Evolutionary conservation across 2,797 vertebrate species (phyloP).

Genomic region (Rhynchonycteris naso): DNA sequence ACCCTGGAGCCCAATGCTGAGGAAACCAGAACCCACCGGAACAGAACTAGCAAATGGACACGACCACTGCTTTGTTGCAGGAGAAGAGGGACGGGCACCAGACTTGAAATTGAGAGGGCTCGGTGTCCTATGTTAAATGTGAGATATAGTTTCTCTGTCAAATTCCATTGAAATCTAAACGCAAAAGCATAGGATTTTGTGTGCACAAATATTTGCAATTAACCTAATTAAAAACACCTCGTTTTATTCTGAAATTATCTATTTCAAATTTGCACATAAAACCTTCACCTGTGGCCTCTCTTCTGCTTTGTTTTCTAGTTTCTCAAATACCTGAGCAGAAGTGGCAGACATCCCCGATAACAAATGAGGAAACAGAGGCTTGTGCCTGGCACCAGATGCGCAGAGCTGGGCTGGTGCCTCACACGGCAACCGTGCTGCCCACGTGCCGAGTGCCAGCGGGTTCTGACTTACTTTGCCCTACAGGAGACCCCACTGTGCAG

Average conservation of each 20-base stretch:
- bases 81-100: not conserved
- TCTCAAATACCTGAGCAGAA: not conserved
- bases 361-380: not conserved
- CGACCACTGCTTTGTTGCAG: accelerated
- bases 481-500: accelerated
- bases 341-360: not conserved
- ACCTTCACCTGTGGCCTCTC: not conserved
- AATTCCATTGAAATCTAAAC: not conserved
- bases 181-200: not conserved
- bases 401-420: not conserved
- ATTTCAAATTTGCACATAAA: not conserved
- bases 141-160: not conserved
- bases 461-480: not conserved
- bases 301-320: not conserved
- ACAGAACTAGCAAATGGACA: too few relatives aligned
- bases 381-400: not conserved
- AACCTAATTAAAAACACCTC: not conserved
- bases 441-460: not conserved
- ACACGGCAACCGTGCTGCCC: not conserved
- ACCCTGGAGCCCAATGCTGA: not conserved
- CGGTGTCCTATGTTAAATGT: not conserved
- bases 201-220: not conserved
- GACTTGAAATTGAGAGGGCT: not conserved
- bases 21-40: not conserved
- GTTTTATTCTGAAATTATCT: not conserved